Evolutionary conservation across 2,797 vertebrate genomes (phyloP), one percentile per base, ranked within the genome.

Genomic region (Galaxias olidus): DNA sequence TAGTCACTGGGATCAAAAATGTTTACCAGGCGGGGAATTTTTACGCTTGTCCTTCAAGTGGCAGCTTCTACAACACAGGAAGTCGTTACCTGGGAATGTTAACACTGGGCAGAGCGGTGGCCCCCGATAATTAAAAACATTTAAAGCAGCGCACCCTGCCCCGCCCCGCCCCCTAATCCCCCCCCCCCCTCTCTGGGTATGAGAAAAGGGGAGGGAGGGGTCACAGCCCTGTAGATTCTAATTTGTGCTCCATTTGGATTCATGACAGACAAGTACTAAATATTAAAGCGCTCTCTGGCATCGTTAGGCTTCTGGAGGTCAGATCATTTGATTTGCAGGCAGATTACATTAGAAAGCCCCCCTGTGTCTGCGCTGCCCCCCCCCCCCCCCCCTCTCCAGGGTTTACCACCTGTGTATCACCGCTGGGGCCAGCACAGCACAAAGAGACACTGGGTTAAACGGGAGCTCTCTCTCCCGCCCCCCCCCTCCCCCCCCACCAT

Each of bases 241-340:
- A 97, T 98, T 98, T 98, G 95, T 90, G 93, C 90, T 84, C 89
- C 79, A 97, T 98, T 96, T 95, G 94, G 97, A 98, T 98, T 98
- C 95, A 98, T 96, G 95, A 95, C 89, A 92, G 93, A 90, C 87
- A 90, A 90, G 90, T 84, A 91, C 94, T 96, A 96, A 94, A 97
- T 97, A 97, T 96, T 95, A 91, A 96, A 94, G 92, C 96, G 94
- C 93, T 88, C 92, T 92, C 84, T 91, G 91, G 93, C 91, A 86
- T 93, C 91, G 90, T 90, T 86, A 91, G 92, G 91, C 91, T 92
- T 67, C 88, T 89, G 86, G 91, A 93, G 95, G 96, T 95, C 94
- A 96, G 94, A 96, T 95, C 93, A 96, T 96, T 96, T 95, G 94
- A 96, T 97, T 98, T 95, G 87, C 73, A 86, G 94, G 93, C 93